A percentile compares a stretch with the other conserved stretches of the same genome.
Conservation (phyloP, 2,797 vertebrate genomes). For the Eurystomus glaucurus region DNA sequence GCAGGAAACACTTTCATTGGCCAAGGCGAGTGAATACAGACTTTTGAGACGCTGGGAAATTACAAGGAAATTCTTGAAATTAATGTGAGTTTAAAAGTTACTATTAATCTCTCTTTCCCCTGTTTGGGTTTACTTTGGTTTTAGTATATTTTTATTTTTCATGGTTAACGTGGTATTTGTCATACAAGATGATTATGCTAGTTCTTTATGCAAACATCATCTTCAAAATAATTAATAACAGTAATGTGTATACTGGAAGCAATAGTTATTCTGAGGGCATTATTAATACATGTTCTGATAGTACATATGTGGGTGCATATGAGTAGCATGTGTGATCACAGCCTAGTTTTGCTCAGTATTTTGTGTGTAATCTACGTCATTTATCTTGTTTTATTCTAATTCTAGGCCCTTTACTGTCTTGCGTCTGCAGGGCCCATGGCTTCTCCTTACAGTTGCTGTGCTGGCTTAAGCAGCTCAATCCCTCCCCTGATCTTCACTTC, state of each 20-base stretch:
- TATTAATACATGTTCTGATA: background rate
- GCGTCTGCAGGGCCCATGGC: accelerated
- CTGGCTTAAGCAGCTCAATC: background rate
- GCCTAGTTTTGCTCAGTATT: background rate
- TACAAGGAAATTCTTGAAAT: background rate
- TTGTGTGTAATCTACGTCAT: background rate
- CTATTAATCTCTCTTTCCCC: background rate
- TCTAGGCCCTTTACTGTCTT: background rate
- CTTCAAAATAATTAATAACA: background rate
- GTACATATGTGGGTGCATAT: background rate
- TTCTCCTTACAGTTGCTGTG: background rate
- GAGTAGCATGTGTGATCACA: background rate
- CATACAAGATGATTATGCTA: background rate
- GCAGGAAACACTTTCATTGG: background rate
- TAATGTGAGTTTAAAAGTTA: background rate
- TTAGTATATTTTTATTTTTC: background rate
- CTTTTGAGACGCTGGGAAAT: background rate
- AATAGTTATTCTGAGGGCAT: background rate
- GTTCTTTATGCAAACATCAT: background rate
- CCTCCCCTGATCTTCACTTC: background rate
- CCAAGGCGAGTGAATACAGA: background rate
- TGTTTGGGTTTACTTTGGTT: background rate
- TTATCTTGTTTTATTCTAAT: background rate
- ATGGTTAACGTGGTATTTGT: background rate
- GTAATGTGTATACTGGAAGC: background rate